phyloP scores from a whole-genome alignment of 2,113 vertebrate species.

The Corythoichthys intestinalis region DNA sequence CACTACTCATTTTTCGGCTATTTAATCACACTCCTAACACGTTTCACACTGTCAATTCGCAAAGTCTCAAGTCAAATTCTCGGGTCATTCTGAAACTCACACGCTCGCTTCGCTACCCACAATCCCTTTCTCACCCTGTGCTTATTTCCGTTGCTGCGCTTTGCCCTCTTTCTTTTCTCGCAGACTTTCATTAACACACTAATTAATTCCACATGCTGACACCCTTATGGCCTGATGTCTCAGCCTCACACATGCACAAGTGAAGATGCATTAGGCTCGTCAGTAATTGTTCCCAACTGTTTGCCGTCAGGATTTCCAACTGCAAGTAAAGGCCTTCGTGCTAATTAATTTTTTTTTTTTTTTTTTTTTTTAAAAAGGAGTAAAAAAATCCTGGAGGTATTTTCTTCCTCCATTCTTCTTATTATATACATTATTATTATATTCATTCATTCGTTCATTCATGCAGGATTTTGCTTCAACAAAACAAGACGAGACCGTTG shows the following conservation, averaged over 20 bases:
- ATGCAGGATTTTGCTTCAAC: too few relatives aligned
- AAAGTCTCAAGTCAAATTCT: neutral
- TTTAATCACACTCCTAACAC: neutral
- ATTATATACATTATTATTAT: too few relatives aligned
- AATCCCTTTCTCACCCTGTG: neutral
- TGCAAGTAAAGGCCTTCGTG: constrained; percentile 38
- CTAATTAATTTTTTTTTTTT: constrained; percentile 1
- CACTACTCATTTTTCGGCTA: neutral
- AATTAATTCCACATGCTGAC: constrained; percentile 61
- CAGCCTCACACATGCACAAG: constrained; percentile 15
- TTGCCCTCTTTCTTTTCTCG: constrained; percentile 11
- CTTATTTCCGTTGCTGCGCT: constrained; percentile 19
- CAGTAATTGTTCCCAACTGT: constrained; percentile 50
- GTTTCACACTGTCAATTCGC: neutral
- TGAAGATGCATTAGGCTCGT: constrained; percentile 20
- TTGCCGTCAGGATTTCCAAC: constrained; percentile 57
- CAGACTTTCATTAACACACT: constrained; percentile 45
- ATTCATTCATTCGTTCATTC: too few relatives aligned
- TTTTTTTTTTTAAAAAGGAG: neutral
- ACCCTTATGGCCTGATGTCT: constrained; percentile 41
- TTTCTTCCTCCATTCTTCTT: too few relatives aligned
- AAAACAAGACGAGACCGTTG: too few relatives aligned
- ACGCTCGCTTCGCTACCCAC: neutral
- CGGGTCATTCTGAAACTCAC: neutral
- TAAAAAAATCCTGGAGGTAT: too few relatives aligned